These are phyloP conservation scores for Hybognathus amarus DNA, from an alignment of 2,797 vertebrate species.

Conservation along the genomic window DNA sequence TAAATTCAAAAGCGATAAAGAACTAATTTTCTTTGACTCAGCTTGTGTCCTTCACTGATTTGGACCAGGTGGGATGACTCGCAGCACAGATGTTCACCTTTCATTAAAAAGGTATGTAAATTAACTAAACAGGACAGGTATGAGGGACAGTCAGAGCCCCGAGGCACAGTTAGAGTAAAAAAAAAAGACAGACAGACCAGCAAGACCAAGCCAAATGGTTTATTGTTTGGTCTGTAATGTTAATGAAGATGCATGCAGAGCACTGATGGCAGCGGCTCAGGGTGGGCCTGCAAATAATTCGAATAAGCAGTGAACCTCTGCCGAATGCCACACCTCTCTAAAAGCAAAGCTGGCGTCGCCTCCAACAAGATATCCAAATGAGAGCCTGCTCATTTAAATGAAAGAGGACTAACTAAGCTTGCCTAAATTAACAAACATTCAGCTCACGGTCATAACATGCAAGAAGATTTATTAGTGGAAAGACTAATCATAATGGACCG, in stretches of 20 bases:
- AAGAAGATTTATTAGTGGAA: neutral
- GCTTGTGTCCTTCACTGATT: constrained; percentile 39
- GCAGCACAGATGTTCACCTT: constrained; percentile 44
- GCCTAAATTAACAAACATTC: constrained; percentile 9
- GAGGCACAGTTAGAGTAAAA: neutral
- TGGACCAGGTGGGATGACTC: constrained; percentile 41
- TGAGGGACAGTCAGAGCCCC: constrained; percentile 6
- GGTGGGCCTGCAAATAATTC: constrained; percentile 34
- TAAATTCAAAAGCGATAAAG: neutral
- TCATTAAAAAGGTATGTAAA: constrained; percentile 43
- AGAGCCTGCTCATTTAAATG: constrained; percentile 19
- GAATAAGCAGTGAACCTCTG: constrained; percentile 33
- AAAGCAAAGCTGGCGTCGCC: constrained; percentile 18
- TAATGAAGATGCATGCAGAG: constrained; percentile 43
- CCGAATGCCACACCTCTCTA: constrained; percentile 14
- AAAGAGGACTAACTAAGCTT: neutral
- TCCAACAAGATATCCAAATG: constrained; percentile 17
- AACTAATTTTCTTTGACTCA: constrained; percentile 7
- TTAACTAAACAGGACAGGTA: constrained; percentile 1
- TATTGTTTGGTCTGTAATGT: constrained; percentile 26
- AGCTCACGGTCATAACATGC: neutral
- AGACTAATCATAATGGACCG: neutral
- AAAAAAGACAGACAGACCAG: neutral
- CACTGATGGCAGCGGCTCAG: constrained; percentile 17
- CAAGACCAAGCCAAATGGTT: constrained; percentile 44